phyloP scores from a whole-genome alignment of 2,797 vertebrate genomes.

The Hylomyscus alleni region DNA sequence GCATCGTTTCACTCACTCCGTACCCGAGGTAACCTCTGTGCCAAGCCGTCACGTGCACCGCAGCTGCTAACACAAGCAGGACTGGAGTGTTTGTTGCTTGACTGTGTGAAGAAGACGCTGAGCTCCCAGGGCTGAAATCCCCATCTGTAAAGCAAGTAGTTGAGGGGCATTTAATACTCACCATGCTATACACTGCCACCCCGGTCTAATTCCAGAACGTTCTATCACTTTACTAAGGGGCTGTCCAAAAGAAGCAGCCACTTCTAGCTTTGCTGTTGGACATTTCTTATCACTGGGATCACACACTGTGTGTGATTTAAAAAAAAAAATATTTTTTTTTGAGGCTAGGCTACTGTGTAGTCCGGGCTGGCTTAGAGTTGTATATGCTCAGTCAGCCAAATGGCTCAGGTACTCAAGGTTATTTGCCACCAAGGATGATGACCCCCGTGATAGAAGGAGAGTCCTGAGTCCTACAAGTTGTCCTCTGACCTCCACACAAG shows the following conservation, averaged over 20 bases:
- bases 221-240: neutral
- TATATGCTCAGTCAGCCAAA: neutral
- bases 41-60: neutral
- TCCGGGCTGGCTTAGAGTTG: neutral
- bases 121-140: neutral
- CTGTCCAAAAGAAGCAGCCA: neutral
- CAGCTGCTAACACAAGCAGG: neutral
- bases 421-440: neutral
- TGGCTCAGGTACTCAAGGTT: too few species aligned
- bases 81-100: neutral
- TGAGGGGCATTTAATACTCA: neutral
- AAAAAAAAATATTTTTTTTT: neutral
- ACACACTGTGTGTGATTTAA: neutral
- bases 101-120: neutral
- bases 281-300: neutral
- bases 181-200: neutral
- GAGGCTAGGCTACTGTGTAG: neutral
- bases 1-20: neutral
- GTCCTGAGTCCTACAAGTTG: neutral
- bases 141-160: neutral
- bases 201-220: neutral
- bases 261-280: neutral
- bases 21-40: neutral
- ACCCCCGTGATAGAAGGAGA: too few species aligned
- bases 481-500: neutral